Evolutionary conservation across 2,113 vertebrate species (phyloP), one percentile per base, ranked within the genome.

Genomic region (Leptocoma aspasia): DNA sequence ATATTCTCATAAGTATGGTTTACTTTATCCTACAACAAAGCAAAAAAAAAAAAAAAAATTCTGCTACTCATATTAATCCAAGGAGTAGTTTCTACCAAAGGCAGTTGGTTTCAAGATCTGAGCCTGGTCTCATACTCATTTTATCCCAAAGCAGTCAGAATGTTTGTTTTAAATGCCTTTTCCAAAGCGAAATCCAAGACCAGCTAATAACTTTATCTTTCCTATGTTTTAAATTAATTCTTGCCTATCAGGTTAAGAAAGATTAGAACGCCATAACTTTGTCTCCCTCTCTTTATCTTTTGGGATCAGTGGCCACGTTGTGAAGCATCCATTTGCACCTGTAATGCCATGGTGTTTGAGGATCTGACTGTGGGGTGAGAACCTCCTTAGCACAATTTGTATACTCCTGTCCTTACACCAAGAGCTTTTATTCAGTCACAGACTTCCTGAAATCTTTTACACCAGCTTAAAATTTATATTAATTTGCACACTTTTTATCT

Each of bases 301-400:
- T 65, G 41, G 35, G 5, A 14, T 82, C 18, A 24, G 26, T 24
- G 45, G 13, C 10, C 11, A 63, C 33, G 0, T 18, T 16, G n/a
- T 20, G 37, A 41, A n/a, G 6, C 33, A 37, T 1, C 3, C 9
- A 24, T 22, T 37, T 77, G 28, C 22, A 50, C 2, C 6, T 18
- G 9, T 15, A 52, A 37, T 39, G 3, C 31, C 1, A 0, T 18
- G 13, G 15, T 75, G 22, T 14, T 24, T 69, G 22, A 31, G 11
- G 13, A 14, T 57, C 56, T 86, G 16, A 26, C 39, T 4, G 0
- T 39, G 22, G 28, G 20, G 5, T 35, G 2, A 70, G 27, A 72
- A 27, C 4, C 2, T 37, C 21, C n/a, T 57, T 13, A 50, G 23
- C 14, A 49, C 6, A 35, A 0, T 1, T 33, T 50, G 14, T 13